Conservation (phyloP, 2,888 invertebrate species). For the Yponomeuta cagnagella region DNA sequence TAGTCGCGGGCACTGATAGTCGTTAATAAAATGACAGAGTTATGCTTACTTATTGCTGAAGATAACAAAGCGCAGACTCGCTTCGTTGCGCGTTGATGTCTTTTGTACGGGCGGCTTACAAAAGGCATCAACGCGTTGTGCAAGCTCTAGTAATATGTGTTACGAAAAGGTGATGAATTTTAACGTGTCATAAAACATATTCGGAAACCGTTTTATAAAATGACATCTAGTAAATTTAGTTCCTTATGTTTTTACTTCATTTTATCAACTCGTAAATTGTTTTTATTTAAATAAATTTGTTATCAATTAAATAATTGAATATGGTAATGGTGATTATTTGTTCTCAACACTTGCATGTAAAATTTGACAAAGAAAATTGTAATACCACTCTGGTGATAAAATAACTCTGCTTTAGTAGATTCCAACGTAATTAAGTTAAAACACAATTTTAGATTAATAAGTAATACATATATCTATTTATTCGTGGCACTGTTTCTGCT, state of each 20-base stretch:
- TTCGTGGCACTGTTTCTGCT: neutral
- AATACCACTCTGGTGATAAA: too few relatives aligned
- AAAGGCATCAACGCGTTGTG: slow-evolving; percentile 1
- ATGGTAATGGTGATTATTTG: too few relatives aligned
- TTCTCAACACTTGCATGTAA: too few relatives aligned
- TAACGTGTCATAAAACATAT: neutral
- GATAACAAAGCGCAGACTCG: neutral
- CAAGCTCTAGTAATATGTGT: neutral
- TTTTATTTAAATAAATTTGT: too few relatives aligned
- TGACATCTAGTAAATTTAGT: too few relatives aligned
- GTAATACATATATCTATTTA: neutral
- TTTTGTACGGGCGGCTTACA: neutral
- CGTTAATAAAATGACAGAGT: neutral
- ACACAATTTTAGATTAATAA: too few relatives aligned
- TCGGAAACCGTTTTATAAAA: neutral
- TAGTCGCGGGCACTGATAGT: neutral
- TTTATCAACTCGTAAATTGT: too few relatives aligned
- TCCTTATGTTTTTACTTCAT: too few relatives aligned
- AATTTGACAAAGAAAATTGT: too few relatives aligned
- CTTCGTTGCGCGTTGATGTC: slow-evolving; percentile 2
- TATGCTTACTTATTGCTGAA: neutral
- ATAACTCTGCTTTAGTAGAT: too few relatives aligned
- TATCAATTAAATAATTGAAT: too few relatives aligned
- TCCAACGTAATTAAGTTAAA: neutral
- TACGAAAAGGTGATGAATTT: neutral